Evolutionary conservation across 2,888 invertebrate species (phyloP).

Genomic region (Ephialtes manifestator): DNA sequence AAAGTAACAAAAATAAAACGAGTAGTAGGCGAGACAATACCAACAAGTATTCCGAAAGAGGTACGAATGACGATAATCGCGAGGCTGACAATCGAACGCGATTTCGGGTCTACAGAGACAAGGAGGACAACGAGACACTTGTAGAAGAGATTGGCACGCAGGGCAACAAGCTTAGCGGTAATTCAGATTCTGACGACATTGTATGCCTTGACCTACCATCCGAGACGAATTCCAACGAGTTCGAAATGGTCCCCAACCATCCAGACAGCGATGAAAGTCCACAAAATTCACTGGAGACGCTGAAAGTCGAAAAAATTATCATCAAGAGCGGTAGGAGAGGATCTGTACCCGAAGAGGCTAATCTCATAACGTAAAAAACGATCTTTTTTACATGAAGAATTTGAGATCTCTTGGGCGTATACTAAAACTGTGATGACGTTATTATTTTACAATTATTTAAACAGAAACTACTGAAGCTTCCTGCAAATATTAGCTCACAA

Average conservation of each 20-base stretch:
- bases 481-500: slow-evolving; percentile 19
- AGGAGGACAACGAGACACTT: slow-evolving; percentile 23
- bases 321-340: slow-evolving; percentile 72
- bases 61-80: slow-evolving; percentile 22
- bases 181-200: slow-evolving; percentile 69
- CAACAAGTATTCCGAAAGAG: slow-evolving; percentile 4
- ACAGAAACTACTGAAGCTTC: slow-evolving; percentile 36
- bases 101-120: slow-evolving; percentile 62
- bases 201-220: slow-evolving; percentile 73
- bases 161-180: neutral
- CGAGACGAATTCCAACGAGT: slow-evolving; percentile 78
- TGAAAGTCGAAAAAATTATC: slow-evolving; percentile 76
- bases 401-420: slow-evolving; percentile 53
- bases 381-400: slow-evolving; percentile 38
- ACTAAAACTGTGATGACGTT: slow-evolving; percentile 64
- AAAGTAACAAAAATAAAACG: slow-evolving; percentile 18
- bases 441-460: slow-evolving; percentile 47
- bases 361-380: slow-evolving; percentile 75
- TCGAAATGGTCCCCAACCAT: slow-evolving; percentile 78
- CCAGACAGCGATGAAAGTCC: slow-evolving; percentile 77
- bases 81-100: slow-evolving; percentile 58
- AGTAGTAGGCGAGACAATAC: slow-evolving; percentile 17
- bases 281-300: slow-evolving; percentile 74
- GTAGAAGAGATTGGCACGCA: neutral
- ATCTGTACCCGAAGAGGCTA: slow-evolving; percentile 75